phyloP scores from a whole-genome alignment of 2,113 vertebrate genomes.

The Microtus montanus region DNA sequence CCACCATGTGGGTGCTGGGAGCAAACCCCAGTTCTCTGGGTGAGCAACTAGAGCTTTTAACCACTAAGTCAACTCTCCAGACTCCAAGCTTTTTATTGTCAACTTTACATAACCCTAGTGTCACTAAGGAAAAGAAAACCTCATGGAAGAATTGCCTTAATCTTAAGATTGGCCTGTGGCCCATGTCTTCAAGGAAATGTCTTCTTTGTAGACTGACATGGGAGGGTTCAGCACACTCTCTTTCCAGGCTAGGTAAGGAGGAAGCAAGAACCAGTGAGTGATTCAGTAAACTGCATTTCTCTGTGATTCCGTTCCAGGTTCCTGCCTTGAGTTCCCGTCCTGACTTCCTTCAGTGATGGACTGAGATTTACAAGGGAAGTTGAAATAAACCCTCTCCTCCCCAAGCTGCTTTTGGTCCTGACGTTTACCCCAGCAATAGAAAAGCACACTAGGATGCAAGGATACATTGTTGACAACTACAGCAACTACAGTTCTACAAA shows the following conservation, averaged over 20 bases:
- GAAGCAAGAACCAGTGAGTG: neutral
- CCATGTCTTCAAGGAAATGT: neutral
- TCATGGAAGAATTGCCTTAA: neutral
- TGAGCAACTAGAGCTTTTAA: neutral
- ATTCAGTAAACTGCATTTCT: neutral
- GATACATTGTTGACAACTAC: neutral
- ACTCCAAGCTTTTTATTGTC: neutral
- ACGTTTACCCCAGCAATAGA: neutral
- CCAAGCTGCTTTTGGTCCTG: neutral
- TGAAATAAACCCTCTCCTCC: neutral
- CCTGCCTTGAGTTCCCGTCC: neutral
- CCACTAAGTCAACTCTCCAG: neutral
- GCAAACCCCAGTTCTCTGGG: neutral
- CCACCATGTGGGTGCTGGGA: neutral
- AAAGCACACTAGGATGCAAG: neutral
- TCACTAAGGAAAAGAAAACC: neutral
- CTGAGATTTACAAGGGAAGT: neutral
- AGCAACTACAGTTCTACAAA: neutral
- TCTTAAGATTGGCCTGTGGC: neutral
- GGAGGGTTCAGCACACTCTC: neutral
- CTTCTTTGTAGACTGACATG: neutral
- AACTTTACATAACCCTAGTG: neutral
- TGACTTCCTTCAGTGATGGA: neutral
- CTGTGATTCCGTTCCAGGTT: neutral
- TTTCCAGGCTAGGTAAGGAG: neutral